Percentiles rank a stretch among this genome's conserved stretches.
These are phyloP conservation scores for Steinernema khuongi DNA, from an alignment of 1,140 invertebrate genomes.

Conservation along the genomic window DNA sequence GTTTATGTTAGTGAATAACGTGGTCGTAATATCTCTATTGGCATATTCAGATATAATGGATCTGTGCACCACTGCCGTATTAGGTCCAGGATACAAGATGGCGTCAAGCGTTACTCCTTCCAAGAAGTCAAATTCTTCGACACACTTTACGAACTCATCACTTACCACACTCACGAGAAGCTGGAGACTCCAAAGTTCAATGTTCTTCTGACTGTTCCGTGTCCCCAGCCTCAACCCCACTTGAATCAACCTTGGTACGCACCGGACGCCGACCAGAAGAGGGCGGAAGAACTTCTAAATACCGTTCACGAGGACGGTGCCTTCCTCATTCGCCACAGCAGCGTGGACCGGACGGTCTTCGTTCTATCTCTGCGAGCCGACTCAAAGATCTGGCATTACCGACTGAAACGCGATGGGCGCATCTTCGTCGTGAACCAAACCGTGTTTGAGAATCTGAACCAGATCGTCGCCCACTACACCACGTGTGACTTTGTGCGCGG, in stretches of 20 bases:
- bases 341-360: slow-evolving; percentile 49
- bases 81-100: slow-evolving; percentile 43
- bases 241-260: slow-evolving; percentile 55
- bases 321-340: slow-evolving; percentile 52
- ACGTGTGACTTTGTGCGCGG: slow-evolving; percentile 51
- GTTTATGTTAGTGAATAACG: slow-evolving; percentile 45
- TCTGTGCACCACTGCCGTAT: slow-evolving; percentile 51
- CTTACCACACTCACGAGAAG: slow-evolving; percentile 52
- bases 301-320: slow-evolving; percentile 52
- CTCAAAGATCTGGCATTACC: slow-evolving; percentile 54
- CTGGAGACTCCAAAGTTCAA: slow-evolving; percentile 49
- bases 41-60: slow-evolving; percentile 10
- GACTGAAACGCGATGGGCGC: slow-evolving; percentile 55
- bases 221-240: slow-evolving; percentile 57
- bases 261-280: slow-evolving; percentile 44
- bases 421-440: slow-evolving; percentile 57
- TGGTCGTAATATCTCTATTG: not conserved
- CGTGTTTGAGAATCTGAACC: slow-evolving; percentile 57
- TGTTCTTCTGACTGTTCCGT: slow-evolving; percentile 44
- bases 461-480: slow-evolving; percentile 54
- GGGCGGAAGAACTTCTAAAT: slow-evolving; percentile 52
- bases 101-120: slow-evolving; percentile 54
- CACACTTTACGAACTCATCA: slow-evolving; percentile 57
- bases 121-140: slow-evolving; percentile 52
- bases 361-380: slow-evolving; percentile 55